phyloP scores from a whole-genome alignment of 2,797 vertebrate genomes.

The Ctenopoma multispine region DNA sequence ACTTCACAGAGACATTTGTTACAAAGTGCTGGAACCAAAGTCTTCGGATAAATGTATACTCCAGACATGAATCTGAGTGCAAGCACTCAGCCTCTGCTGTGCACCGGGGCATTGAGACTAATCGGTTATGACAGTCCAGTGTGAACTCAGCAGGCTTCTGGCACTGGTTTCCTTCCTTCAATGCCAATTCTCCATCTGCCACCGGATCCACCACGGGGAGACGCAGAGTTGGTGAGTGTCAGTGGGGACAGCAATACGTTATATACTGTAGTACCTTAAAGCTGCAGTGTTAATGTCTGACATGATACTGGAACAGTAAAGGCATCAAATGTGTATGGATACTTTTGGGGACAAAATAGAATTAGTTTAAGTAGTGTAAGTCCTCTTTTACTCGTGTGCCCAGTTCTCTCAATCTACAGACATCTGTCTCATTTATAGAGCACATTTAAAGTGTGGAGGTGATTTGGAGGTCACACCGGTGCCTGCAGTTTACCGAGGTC shows the following conservation, averaged over 20 bases:
- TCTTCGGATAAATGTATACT: slow-evolving; percentile 22
- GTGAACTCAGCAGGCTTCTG: slow-evolving; percentile 73
- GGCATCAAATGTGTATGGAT: background rate
- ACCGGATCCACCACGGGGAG: slow-evolving; percentile 68
- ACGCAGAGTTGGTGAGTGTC: background rate
- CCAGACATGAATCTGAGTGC: slow-evolving; percentile 44
- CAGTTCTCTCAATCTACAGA: too few species aligned
- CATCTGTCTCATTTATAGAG: slow-evolving; percentile 25
- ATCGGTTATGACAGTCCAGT: slow-evolving; percentile 64
- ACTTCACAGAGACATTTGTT: background rate
- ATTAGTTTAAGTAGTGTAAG: background rate
- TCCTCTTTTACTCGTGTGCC: background rate
- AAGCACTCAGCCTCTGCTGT: slow-evolving; percentile 69
- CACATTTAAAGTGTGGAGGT: slow-evolving; percentile 8
- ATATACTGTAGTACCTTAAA: background rate
- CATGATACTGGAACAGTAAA: background rate
- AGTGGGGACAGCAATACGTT: background rate
- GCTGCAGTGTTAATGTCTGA: background rate
- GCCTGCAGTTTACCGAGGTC: slow-evolving; percentile 25
- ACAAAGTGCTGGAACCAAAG: slow-evolving; percentile 3
- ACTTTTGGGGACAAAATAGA: background rate
- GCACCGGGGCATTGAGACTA: slow-evolving; percentile 51
- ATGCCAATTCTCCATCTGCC: slow-evolving; percentile 79
- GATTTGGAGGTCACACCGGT: slow-evolving; percentile 13
- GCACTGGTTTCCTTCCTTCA: slow-evolving; percentile 31